Percentiles rank a stretch among this genome's conserved stretches.
These are phyloP conservation scores for Diaperis boleti DNA, from an alignment of 2,888 invertebrate species.

Conservation along the genomic window DNA sequence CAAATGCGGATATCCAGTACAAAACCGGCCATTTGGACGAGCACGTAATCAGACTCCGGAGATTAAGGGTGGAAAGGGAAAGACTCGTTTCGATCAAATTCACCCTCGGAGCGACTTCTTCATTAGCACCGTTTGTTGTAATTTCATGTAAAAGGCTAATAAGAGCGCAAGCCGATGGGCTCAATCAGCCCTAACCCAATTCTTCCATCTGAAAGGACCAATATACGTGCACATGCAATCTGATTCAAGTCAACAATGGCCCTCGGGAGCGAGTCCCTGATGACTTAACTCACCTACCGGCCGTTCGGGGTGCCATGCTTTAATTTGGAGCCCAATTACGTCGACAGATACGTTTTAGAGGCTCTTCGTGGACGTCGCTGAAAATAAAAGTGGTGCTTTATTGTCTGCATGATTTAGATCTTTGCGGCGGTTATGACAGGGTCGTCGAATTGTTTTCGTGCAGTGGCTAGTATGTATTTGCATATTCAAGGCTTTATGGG, in stretches of 20 bases:
- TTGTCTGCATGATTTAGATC: constrained; percentile 22
- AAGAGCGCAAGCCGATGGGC: constrained; percentile 35
- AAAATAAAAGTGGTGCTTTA: constrained; percentile 29
- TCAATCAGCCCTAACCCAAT: constrained; percentile 51
- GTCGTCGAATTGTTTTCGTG: constrained; percentile 17
- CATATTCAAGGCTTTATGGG: too few relatives aligned
- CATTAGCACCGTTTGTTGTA: constrained; percentile 33
- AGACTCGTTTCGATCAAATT: constrained; percentile 20
- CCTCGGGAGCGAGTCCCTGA: constrained; percentile 37
- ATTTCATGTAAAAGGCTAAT: constrained; percentile 36
- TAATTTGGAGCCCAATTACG: constrained; percentile 45
- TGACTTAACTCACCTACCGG: constrained; percentile 41
- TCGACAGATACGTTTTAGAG: constrained; percentile 25
- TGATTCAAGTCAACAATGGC: constrained; percentile 54
- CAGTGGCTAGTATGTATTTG: too few relatives aligned
- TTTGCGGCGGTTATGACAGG: constrained; percentile 27
- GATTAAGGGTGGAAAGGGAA: constrained; percentile 14
- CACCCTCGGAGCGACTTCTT: constrained; percentile 14
- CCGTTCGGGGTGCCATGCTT: constrained; percentile 38
- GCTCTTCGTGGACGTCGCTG: constrained; percentile 18
- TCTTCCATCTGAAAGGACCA: constrained; percentile 48
- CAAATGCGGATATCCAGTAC: constrained; percentile 5
- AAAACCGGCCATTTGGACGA: constrained; percentile 2
- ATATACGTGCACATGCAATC: constrained; percentile 47
- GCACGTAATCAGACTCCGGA: constrained; percentile 2